Evolutionary conservation across 2,797 vertebrate species (phyloP), one percentile per base, ranked within the genome.

Genomic region (Pantherophis vulpinus): DNA sequence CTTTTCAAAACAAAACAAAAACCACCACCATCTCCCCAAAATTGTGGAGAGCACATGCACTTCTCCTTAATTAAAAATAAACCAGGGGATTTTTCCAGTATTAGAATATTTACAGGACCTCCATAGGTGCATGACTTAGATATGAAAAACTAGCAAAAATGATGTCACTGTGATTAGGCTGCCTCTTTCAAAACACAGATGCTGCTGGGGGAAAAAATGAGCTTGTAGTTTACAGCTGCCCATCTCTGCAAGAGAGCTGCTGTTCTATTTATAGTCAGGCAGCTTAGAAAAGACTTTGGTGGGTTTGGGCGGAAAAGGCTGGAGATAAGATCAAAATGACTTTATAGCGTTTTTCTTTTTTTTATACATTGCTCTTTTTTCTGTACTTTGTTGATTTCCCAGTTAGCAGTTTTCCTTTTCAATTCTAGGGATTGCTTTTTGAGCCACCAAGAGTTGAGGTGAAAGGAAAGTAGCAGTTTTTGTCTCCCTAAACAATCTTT

Each of bases 231-330:
- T 95, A 27, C 93, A 89, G 93, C 96, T 96, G 96, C 96, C 97
- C 96, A 95, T 95, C 95, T 91, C 96, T 14, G 91, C 94, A 96
- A n/a, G 54, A 96, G 95, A 96, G 95, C 94, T 27, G 96, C 92
- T 9, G 1, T 58, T 95, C 97, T 98, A 98, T 98, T 98, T 98
- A 97, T 98, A 98, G 98, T 55, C 94, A 93, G 93, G 18, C 87
- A 88, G 95, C 96, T 96, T 97, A 96, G 96, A 94, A 95, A 95
- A 96, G 94, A 94, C 94, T 94, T 96, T 93, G 94, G 96, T 97
- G 97, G 96, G 97, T 97, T 98, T 95, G 94, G 96, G 97, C 95
- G 95, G 97, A 98, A 98, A 97, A 93, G 92, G 95, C 95, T 93
- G 23, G 55, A 96, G 97, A 97, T 97, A 96, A 97, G 96, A 98